phyloP scores from a whole-genome alignment of 2,113 vertebrate species.

The Ochotona princeps region DNA sequence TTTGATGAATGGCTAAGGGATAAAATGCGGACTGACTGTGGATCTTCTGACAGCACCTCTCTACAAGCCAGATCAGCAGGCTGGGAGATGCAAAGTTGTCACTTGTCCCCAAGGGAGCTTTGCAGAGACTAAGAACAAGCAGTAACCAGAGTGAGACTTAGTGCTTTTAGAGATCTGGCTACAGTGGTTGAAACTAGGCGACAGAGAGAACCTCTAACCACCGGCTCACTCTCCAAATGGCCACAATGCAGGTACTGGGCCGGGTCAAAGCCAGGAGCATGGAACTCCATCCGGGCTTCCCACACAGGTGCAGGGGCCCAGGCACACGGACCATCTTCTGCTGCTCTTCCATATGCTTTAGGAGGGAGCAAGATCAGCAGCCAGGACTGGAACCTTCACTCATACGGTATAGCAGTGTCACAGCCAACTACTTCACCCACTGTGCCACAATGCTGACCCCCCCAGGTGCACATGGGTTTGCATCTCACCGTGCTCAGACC shows the following conservation, averaged over 20 bases:
- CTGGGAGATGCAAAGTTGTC: background rate
- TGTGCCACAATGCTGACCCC: background rate
- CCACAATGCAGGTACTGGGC: no score
- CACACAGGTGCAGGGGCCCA: no score
- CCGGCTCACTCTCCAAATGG: no score
- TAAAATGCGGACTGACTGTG: background rate
- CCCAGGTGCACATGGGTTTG: background rate
- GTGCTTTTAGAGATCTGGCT: background rate
- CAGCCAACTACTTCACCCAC: no score
- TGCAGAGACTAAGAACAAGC: background rate
- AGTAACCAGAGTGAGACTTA: background rate
- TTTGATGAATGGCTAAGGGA: constrained; percentile 63
- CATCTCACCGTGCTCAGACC: constrained; percentile 30
- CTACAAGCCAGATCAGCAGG: background rate
- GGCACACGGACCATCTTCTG: no score
- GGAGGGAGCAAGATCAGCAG: no score
- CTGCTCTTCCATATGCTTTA: no score
- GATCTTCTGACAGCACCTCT: constrained; percentile 21
- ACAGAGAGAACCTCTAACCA: no score
- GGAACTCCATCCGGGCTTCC: background rate
- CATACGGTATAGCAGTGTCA: no score
- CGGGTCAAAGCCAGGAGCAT: no score
- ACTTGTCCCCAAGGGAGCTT: background rate
- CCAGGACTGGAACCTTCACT: no score
- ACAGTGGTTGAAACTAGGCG: background rate